These are phyloP conservation scores for Troilus luridus DNA, from an alignment of 2,888 invertebrate genomes.

Conservation along the genomic window DNA sequence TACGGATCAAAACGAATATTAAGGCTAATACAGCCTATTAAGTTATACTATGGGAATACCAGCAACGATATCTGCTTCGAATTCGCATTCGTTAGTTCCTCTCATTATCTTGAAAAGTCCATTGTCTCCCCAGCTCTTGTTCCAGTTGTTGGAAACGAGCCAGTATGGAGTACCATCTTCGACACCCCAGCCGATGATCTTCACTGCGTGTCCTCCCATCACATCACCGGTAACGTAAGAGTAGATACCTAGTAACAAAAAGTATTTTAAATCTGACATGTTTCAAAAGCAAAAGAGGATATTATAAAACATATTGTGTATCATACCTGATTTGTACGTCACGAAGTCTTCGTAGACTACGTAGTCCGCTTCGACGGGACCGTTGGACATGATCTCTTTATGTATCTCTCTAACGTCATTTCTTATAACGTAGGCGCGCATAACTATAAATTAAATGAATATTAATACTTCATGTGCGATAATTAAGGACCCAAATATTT, in stretches of 20 bases:
- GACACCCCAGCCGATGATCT: slow-evolving; percentile 77
- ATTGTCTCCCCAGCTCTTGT: slow-evolving; percentile 90
- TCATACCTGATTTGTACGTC: slow-evolving; percentile 83
- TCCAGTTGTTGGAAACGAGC: slow-evolving; percentile 94
- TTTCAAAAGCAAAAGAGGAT: not conserved
- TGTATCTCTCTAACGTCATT: slow-evolving; percentile 78
- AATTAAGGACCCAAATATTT: not conserved
- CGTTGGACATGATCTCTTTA: slow-evolving; percentile 87
- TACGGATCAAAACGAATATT: not conserved
- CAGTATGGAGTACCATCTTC: slow-evolving; percentile 85
- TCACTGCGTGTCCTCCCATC: slow-evolving; percentile 71
- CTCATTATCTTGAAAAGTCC: slow-evolving; percentile 90
- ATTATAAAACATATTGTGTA: not conserved
- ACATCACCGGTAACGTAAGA: slow-evolving; percentile 80
- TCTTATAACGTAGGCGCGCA: slow-evolving; percentile 35
- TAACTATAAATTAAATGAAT: slow-evolving; percentile 17
- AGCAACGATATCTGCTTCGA: slow-evolving; percentile 78
- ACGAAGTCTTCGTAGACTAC: slow-evolving; percentile 89
- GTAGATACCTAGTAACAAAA: slow-evolving; percentile 74
- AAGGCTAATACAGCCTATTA: not conserved
- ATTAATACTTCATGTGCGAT: not conserved
- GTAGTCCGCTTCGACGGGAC: slow-evolving; percentile 92
- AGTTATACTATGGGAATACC: slow-evolving; percentile 73
- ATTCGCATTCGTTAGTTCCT: slow-evolving; percentile 83
- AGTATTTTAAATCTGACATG: not conserved